These are phyloP conservation scores for Ctenochaetus hawaiiensis DNA, from an alignment of 2,797 vertebrate species.

Conservation along the genomic window DNA sequence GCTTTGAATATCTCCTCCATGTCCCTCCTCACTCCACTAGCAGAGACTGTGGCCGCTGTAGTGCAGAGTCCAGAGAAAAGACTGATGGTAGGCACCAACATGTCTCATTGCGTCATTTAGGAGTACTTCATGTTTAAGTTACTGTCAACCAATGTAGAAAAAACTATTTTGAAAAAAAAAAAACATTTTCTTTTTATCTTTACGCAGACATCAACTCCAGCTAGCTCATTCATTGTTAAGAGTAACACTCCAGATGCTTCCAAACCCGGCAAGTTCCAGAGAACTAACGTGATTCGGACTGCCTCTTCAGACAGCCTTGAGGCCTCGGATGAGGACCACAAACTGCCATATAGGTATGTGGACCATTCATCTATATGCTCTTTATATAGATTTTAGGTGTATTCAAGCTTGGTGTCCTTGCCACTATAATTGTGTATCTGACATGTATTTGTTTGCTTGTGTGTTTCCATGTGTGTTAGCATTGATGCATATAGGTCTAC, in stretches of 20 bases:
- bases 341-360: conserved; percentile 92
- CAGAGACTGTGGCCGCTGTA: conserved; percentile 90
- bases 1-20: conserved; percentile 96
- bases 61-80: conserved; percentile 88
- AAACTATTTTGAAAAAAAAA: too few species aligned
- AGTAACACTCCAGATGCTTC: conserved; percentile 76
- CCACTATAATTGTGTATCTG: not conserved
- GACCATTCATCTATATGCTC: not conserved
- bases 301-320: conserved; percentile 86
- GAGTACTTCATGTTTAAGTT: not conserved
- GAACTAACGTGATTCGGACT: conserved; percentile 76
- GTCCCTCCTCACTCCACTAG: conserved; percentile 93
- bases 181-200: not conserved
- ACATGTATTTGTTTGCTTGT: not conserved
- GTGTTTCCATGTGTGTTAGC: conserved; percentile 67
- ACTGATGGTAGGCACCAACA: conserved; percentile 69
- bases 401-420: not conserved
- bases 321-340: conserved; percentile 83
- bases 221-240: conserved; percentile 83
- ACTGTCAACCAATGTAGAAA: too few species aligned
- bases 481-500: conserved; percentile 94
- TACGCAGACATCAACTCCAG: conserved; percentile 85
- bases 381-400: too few species aligned
- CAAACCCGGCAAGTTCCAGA: conserved; percentile 87
- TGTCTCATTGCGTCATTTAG: not conserved